A percentile compares a stretch with the other conserved stretches of the same genome.
phyloP scores from a whole-genome alignment of 2,888 invertebrate genomes.

The Limnephilus rhombicus region DNA sequence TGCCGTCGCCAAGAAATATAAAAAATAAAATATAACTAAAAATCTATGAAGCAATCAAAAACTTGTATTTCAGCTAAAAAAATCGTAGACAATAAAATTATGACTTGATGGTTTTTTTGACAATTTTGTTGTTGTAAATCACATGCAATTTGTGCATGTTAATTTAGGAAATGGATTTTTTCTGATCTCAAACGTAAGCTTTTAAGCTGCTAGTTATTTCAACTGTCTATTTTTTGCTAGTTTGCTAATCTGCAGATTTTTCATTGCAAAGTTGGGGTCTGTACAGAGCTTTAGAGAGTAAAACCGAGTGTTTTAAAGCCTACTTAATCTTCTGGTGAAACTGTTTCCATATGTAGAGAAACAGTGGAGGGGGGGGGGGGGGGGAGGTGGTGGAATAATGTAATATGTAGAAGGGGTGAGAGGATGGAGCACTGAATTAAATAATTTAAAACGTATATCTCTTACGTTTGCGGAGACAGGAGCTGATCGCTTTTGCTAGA shows the following conservation, averaged over 20 bases:
- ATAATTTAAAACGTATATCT: conserved; percentile 17
- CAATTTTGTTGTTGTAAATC: background rate
- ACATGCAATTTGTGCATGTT: background rate
- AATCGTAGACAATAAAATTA: background rate
- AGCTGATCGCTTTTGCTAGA: background rate
- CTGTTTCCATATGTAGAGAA: conserved; percentile 28
- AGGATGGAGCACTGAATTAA: background rate
- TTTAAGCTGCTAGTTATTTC: background rate
- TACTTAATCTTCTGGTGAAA: conserved; percentile 61
- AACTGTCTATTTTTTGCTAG: background rate
- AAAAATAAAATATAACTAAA: too few relatives aligned
- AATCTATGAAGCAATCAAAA: too few relatives aligned
- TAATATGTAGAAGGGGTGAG: background rate
- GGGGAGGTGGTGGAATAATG: background rate
- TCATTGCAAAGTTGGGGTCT: background rate
- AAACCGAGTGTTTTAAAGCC: conserved; percentile 61
- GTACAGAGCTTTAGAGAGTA: conserved; percentile 4
- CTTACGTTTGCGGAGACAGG: background rate
- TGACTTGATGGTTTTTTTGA: background rate
- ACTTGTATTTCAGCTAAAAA: too few relatives aligned
- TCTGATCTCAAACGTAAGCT: background rate
- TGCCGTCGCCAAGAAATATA: too few relatives aligned
- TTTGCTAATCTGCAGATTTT: background rate
- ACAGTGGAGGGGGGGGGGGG: background rate
- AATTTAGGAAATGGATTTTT: background rate